Conservation (phyloP, 2,797 vertebrate species). For the Echiichthys vipera region DNA sequence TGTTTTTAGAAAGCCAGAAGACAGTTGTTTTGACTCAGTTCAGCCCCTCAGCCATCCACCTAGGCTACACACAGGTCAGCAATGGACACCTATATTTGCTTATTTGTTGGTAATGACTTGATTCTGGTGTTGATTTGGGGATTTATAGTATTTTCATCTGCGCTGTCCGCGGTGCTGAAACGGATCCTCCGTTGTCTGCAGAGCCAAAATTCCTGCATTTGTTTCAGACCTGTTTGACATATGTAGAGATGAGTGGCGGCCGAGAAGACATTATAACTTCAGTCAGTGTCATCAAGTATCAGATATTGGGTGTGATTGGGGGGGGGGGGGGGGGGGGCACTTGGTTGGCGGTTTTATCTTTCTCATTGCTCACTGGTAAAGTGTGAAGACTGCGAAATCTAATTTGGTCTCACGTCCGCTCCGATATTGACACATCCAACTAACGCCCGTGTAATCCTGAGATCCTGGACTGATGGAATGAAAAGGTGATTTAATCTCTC, state of each 20-base stretch:
- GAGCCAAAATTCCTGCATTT: constrained; percentile 12
- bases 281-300: constrained; percentile 11
- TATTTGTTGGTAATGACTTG: not conserved
- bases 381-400: not conserved
- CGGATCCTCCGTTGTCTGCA: constrained; percentile 28
- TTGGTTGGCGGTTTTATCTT: not conserved
- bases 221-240: not conserved
- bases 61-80: not conserved
- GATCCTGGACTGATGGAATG: constrained; percentile 1
- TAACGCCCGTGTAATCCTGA: constrained; percentile 2
- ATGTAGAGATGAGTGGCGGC: not conserved
- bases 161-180: constrained; percentile 80
- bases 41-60: not conserved
- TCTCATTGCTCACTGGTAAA: not conserved
- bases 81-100: not conserved
- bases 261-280: not conserved
- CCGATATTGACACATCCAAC: not conserved
- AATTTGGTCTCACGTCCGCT: not conserved
- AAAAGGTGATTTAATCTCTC: constrained; percentile 23
- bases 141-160: constrained; percentile 30
- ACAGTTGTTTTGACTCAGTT: constrained; percentile 14
- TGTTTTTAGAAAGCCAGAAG: constrained; percentile 19
- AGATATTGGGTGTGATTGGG: constrained; percentile 4
- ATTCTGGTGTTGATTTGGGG: not conserved
- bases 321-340: no score